Base-by-base conservation (phyloP, 2,113 vertebrate genomes). In the Phylloscopus trochilus region DNA sequence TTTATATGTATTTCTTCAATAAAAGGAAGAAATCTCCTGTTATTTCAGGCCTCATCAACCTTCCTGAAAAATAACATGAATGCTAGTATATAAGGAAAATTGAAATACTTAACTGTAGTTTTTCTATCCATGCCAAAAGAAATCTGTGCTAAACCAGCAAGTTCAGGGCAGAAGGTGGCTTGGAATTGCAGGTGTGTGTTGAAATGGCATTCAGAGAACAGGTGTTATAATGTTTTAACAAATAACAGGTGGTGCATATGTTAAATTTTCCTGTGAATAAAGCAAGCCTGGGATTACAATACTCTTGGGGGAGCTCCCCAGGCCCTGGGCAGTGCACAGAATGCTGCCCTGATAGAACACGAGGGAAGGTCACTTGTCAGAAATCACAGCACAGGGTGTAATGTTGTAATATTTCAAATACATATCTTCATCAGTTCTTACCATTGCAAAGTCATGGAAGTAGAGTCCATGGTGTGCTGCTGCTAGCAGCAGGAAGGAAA, bases 21-120 rank as follows among this genome's bases (percentile, higher is more conserved):
- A 64, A 72, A 87, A 78, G 47, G 27, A 19, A 46, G 35, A 74
- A 74, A 73, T 92, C 39, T 80, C 46, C 53, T 83, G 77, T 92
- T 93, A 90, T 92, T 96, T 92, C 89, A 84, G 83, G 59, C 89
- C 79, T 92, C 60, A 87, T 90, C 64, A 92, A 72, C 73, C 56
- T 89, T 78, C 33, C 63, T 60, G 43, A 64, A 93, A 94, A 92
- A 60, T 46, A 62, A 52, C 26, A 53, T 6, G 35, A 46, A 37
- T 75, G 63, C 64, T 28, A 30, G 49, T 44, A 44, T 58, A 28
- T 63, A 82, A 79, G 33, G 21, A 62, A 93, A 83, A 58, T 43
- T 31, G 75, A 86, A 95, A 87, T 77, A 60, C 21, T 11, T 93
- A 58, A 79, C 75, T 62, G 67, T 49, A 66, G 47, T 66, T 94